These are phyloP conservation scores for Callopanchax toddi DNA, from an alignment of 2,113 vertebrate species.

Conservation along the genomic window DNA sequence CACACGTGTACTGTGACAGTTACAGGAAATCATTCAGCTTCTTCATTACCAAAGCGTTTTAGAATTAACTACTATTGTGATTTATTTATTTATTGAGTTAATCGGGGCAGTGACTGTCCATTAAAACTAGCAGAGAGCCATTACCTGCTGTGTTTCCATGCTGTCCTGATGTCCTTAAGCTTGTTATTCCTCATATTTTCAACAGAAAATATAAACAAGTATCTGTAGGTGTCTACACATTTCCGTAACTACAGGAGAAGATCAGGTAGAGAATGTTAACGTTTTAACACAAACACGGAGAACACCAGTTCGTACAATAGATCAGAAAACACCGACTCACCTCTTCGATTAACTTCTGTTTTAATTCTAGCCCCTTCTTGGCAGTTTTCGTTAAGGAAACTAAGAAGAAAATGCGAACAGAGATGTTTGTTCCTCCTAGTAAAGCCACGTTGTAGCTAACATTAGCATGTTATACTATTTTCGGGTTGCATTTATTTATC, in stretches of 20 bases:
- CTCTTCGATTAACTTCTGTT: slow-evolving; percentile 91
- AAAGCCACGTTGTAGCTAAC: slow-evolving; percentile 21
- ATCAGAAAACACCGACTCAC: slow-evolving; percentile 66
- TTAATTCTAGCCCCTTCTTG: slow-evolving; percentile 89
- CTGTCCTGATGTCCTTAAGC: slow-evolving; percentile 90
- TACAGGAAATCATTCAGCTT: background rate
- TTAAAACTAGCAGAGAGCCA: background rate
- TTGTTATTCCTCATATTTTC: slow-evolving; percentile 97
- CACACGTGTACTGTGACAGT: background rate
- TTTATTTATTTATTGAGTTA: too few species aligned
- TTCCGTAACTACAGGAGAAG: slow-evolving; percentile 83
- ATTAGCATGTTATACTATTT: slow-evolving; percentile 11
- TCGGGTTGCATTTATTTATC: background rate
- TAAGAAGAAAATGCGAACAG: slow-evolving; percentile 26
- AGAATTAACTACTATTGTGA: too few species aligned
- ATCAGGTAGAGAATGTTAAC: background rate
- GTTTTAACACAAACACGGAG: too few species aligned
- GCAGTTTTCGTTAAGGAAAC: slow-evolving; percentile 91
- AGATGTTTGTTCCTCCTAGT: too few species aligned
- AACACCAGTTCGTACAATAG: background rate
- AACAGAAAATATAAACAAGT: slow-evolving; percentile 92
- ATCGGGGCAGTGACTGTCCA: too few species aligned
- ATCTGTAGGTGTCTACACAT: slow-evolving; percentile 94
- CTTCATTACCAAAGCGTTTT: too few species aligned
- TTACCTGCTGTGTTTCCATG: slow-evolving; percentile 98